phyloP scores from a whole-genome alignment of 2,113 vertebrate genomes.

The Orthonyx spaldingii region DNA sequence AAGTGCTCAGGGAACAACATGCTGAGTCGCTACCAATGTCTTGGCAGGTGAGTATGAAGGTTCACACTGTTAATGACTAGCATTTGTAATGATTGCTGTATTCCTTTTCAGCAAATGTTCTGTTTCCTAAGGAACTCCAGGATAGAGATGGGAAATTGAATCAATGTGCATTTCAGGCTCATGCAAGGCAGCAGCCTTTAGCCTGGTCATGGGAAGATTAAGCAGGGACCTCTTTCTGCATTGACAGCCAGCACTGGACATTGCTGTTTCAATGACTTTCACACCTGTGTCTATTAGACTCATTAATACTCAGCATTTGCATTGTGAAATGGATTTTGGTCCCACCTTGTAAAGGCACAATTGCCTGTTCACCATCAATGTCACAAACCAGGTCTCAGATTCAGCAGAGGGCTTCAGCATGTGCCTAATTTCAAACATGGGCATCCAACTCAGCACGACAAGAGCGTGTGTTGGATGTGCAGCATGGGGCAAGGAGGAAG shows the following conservation, averaged over 20 bases:
- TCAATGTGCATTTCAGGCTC: background rate
- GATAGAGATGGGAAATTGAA: background rate
- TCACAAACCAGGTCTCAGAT: background rate
- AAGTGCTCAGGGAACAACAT: background rate
- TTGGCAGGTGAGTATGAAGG: slow-evolving; percentile 32
- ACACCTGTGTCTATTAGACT: background rate
- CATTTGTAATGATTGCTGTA: slow-evolving; percentile 24
- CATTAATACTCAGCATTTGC: background rate
- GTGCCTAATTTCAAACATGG: background rate
- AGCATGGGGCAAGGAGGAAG: background rate
- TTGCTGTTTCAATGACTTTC: background rate
- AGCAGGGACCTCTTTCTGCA: background rate
- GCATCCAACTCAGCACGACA: background rate
- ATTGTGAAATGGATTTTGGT: background rate
- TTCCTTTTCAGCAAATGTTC: background rate
- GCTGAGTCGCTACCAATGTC: background rate
- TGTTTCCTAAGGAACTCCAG: background rate
- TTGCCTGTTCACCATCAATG: background rate
- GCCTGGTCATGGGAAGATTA: background rate
- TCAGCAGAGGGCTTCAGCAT: background rate
- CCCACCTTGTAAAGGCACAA: background rate
- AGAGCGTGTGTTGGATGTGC: background rate
- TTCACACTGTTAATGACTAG: background rate
- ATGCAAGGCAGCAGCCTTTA: background rate
- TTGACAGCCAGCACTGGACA: background rate